phyloP scores from a whole-genome alignment of 1,140 invertebrate genomes.

The Nephotettix cincticeps region DNA sequence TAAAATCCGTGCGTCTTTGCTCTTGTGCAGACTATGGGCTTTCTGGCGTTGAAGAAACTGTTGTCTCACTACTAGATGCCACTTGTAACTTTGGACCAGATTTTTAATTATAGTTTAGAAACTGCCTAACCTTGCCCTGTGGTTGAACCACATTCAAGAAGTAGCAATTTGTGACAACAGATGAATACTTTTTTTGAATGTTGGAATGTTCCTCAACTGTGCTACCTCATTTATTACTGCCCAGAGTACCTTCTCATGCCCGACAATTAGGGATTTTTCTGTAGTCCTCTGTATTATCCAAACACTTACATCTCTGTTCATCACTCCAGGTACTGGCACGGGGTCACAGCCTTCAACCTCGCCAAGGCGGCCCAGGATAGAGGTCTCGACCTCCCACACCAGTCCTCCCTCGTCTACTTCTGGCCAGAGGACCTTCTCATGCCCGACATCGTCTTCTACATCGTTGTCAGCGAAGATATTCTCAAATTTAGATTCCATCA shows the following conservation, averaged over 20 bases:
- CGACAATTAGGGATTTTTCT: background rate
- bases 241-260: background rate
- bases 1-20: no score
- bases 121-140: no score
- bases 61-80: no score
- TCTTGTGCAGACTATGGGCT: no score
- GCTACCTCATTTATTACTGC: background rate
- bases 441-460: constrained; percentile 5
- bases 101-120: no score
- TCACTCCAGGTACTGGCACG: constrained; percentile 15
- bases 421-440: constrained; percentile 8
- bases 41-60: no score
- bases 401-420: background rate
- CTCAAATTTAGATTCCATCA: background rate
- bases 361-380: background rate
- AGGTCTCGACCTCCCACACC: background rate
- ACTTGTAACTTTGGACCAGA: no score
- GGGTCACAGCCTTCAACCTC: background rate
- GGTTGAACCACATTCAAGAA: no score
- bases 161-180: no score
- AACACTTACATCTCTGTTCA: no score
- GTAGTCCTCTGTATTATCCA: background rate
- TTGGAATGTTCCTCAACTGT: no score
- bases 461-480: background rate
- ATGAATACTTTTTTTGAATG: no score